These are phyloP conservation scores for Papilio aristodemus DNA, from an alignment of 1,140 invertebrate genomes.

Conservation along the genomic window DNA sequence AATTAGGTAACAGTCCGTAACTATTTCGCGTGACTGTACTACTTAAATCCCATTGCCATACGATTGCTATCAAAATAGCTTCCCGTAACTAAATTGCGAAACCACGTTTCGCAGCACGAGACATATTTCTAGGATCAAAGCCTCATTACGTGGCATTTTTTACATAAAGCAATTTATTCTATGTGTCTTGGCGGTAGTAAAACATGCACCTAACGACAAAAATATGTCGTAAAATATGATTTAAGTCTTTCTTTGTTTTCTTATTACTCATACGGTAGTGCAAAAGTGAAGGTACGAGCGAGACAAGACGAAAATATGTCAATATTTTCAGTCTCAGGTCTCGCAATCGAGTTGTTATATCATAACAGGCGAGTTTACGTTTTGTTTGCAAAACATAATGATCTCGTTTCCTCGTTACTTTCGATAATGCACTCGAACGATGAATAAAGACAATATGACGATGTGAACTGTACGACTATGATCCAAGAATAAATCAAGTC, in stretches of 20 bases:
- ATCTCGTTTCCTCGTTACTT: slow-evolving; percentile 54
- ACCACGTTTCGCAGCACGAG: slow-evolving; percentile 22
- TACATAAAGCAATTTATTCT: slow-evolving; percentile 27
- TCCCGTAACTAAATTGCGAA: slow-evolving; percentile 38
- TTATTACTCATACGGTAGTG: slow-evolving; percentile 1
- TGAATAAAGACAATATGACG: slow-evolving; percentile 47
- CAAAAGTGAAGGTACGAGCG: slow-evolving; percentile 10
- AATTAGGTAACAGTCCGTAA: slow-evolving; percentile 25
- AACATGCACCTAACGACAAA: slow-evolving; percentile 17
- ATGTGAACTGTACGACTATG: slow-evolving; percentile 40
- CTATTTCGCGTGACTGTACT: slow-evolving; percentile 43
- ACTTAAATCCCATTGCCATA: slow-evolving; percentile 42
- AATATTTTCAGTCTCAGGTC: slow-evolving; percentile 32
- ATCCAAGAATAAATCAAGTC: slow-evolving; percentile 16
- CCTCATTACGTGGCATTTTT: slow-evolving; percentile 20
- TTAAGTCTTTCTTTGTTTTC: slow-evolving; percentile 19
- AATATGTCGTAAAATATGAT: slow-evolving; percentile 15
- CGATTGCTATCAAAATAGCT: slow-evolving; percentile 46
- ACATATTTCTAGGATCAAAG: not conserved
- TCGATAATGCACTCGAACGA: slow-evolving; percentile 47
- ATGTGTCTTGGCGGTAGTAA: slow-evolving; percentile 19
- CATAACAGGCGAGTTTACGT: slow-evolving; percentile 63
- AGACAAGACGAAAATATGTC: slow-evolving; percentile 34
- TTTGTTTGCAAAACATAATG: slow-evolving; percentile 57
- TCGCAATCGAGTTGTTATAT: slow-evolving; percentile 51